Evolutionary conservation across 2,888 invertebrate genomes (phyloP).

Genomic region (Synergus gifuensis): DNA sequence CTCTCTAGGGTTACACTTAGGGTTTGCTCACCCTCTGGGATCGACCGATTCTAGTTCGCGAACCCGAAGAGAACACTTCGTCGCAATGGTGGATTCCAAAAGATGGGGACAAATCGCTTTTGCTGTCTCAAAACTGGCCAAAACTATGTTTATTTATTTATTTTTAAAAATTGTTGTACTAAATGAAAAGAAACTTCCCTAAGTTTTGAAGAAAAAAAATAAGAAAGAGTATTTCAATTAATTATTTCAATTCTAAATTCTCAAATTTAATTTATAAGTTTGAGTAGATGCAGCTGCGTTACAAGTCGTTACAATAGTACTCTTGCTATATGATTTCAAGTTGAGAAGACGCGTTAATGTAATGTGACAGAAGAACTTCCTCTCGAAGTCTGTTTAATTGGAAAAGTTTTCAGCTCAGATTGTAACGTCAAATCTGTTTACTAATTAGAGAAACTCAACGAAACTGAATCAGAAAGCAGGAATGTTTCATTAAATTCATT

Average conservation of each 20-base stretch:
- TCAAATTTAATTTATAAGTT: not conserved
- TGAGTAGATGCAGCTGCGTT: not conserved
- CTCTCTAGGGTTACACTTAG: constrained; percentile 55
- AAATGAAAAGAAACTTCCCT: not conserved
- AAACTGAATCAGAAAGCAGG: constrained; percentile 37
- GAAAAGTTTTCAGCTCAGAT: constrained; percentile 32
- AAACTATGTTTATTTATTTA: not conserved
- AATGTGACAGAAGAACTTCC: constrained; percentile 31
- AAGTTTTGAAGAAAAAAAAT: not conserved
- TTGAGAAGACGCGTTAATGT: constrained; percentile 33
- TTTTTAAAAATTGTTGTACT: not conserved
- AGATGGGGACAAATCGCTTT: constrained; percentile 48
- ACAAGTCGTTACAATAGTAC: constrained; percentile 18
- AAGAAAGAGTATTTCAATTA: not conserved
- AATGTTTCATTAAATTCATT: constrained; percentile 29
- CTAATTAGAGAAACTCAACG: constrained; percentile 38
- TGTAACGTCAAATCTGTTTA: constrained; percentile 40
- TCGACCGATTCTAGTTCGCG: constrained; percentile 51
- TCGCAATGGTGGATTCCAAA: constrained; percentile 68
- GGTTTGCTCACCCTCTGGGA: constrained; percentile 58
- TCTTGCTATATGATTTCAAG: constrained; percentile 34
- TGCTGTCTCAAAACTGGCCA: not conserved
- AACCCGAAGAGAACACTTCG: constrained; percentile 63
- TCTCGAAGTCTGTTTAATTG: constrained; percentile 37
- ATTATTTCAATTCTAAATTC: not conserved